Evolutionary conservation across 1,140 invertebrate genomes (phyloP), one percentile per base, ranked within the genome.

Genomic region (Drosophila pachea): DNA sequence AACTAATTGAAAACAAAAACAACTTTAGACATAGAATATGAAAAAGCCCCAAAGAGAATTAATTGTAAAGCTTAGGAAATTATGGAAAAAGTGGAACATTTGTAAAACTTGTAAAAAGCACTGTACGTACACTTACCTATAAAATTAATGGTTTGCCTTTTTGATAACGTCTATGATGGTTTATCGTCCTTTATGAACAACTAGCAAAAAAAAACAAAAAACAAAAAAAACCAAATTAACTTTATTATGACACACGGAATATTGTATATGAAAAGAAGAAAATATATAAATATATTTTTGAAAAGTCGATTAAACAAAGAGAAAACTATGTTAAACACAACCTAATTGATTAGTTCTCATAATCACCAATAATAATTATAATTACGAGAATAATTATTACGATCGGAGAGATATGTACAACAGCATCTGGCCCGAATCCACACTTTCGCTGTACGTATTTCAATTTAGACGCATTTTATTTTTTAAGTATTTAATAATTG

Each of bases 401-500:
- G 22, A 66, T 36, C 42, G 45, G 36, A 14, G 12, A 32, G 6
- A 38, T 49, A 50, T 60, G 45, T 58, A 47, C 63, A 58, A 43
- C 56, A 63, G 45, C 45, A 49, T 63, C 22, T 22, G 22, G 22
- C 58, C 4, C 68, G 12, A 35, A 12, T 29, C 35, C 42, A 47
- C 47, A 52, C 32, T 52, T 49, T 43, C 12, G 43, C 52, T 32
- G 55, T 63, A 68, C 40, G 38, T 42, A 83, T 76, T 81, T 84
- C 73, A 48, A 76, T 78, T 78, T 76, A 76, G 73, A 84, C 76
- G 79, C 79, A 84, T 84, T 84, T 84, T 84, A 84, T 84, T 84
- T 84, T 78, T 33, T 84, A 84, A 84, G 76, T 76, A 76, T 84
- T 84, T 78, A 78, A 84, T 68, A 76, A 65, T 68, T 68, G 64